Evolutionary conservation across 2,113 vertebrate species (phyloP).

Genomic region (Pleuronectes platessa): DNA sequence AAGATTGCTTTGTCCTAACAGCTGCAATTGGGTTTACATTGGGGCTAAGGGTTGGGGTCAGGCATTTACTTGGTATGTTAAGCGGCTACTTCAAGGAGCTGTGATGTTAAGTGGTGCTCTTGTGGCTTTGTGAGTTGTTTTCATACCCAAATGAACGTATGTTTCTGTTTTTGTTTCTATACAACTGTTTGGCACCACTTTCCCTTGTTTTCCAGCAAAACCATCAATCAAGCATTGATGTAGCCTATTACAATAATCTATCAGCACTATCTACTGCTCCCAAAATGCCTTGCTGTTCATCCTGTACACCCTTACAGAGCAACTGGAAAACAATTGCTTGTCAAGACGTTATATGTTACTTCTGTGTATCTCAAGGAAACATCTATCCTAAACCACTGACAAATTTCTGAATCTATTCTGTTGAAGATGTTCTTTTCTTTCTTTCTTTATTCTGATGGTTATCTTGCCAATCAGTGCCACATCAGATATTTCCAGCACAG

Average conservation of each 20-base stretch:
- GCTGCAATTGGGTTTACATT: background rate
- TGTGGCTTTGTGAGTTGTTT: conserved; percentile 36
- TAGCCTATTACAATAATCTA: conserved; percentile 9
- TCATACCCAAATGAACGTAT: conserved; percentile 53
- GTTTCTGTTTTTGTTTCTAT: conserved; percentile 11
- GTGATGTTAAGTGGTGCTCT: background rate
- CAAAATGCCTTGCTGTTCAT: background rate
- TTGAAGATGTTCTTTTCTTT: background rate
- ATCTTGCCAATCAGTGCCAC: background rate
- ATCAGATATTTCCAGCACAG: background rate
- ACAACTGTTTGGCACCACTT: conserved; percentile 7
- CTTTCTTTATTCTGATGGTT: background rate
- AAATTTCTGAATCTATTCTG: background rate
- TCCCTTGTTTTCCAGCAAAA: background rate
- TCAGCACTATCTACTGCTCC: conserved; percentile 11
- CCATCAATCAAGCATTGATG: conserved; percentile 13
- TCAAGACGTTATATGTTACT: background rate
- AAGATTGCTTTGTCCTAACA: background rate
- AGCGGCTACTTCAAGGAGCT: background rate
- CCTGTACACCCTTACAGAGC: background rate
- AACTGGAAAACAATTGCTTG: background rate
- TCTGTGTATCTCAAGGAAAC: background rate
- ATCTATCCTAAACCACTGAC: background rate
- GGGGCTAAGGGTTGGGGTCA: background rate
- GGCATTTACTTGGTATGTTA: background rate